Conservation (phyloP, 2,888 invertebrate genomes). For the Cerastis leucographa region DNA sequence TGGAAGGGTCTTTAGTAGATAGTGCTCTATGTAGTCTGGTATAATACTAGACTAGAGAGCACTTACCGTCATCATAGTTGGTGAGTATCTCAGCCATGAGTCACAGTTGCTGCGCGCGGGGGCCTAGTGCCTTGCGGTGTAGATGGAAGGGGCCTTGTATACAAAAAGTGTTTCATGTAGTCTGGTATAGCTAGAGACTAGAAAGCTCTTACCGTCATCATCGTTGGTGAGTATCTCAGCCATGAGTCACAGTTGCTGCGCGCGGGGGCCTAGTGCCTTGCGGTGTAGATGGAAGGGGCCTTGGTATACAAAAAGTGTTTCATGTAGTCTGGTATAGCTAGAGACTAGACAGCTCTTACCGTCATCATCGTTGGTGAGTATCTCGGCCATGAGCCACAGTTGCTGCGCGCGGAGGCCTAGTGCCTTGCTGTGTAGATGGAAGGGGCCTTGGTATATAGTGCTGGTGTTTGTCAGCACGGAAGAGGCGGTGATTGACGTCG, state of each 20-base stretch:
- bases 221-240: conserved; percentile 96
- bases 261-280: conserved; percentile 96
- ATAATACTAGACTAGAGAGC: neutral
- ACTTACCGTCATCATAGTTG: conserved; percentile 94
- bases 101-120: conserved; percentile 97
- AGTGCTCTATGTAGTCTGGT: conserved; percentile 79
- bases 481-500: conserved; percentile 91
- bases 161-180: neutral
- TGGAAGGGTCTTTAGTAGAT: no score
- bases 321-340: neutral
- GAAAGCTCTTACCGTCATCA: conserved; percentile 92
- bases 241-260: conserved; percentile 98
- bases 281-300: conserved; percentile 96
- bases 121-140: neutral
- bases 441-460: conserved; percentile 94
- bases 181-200: neutral
- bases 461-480: conserved; percentile 91
- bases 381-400: conserved; percentile 97
- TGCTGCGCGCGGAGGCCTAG: conserved; percentile 98
- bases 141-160: neutral
- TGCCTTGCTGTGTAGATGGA: conserved; percentile 95
- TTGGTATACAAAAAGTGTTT: neutral
- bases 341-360: conserved; percentile 86
- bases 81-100: conserved; percentile 96
- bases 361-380: conserved; percentile 95